A percentile compares a stretch with the other conserved stretches of the same genome.
Evolutionary conservation across 2,797 vertebrate genomes (phyloP).

Genomic region (Sebastes nivosus): DNA sequence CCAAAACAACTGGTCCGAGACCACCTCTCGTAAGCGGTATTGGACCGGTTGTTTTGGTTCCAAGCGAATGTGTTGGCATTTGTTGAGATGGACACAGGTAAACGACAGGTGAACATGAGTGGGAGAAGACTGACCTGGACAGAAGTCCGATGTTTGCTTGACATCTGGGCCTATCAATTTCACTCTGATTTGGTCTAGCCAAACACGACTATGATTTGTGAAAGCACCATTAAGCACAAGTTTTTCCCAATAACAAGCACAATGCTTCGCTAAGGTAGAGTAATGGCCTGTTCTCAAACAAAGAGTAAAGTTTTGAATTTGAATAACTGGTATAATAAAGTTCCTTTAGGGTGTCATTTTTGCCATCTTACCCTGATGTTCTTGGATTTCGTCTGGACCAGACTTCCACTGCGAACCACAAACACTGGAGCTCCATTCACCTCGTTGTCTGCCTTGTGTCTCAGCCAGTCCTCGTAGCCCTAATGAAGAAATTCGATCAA

Average conservation of each 20-base stretch:
- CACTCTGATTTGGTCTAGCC: too few species aligned
- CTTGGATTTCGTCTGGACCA: constrained; percentile 98
- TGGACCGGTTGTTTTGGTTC: too few species aligned
- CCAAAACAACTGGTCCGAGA: too few species aligned
- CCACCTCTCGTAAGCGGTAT: too few species aligned
- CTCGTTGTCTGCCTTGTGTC: constrained; percentile 98
- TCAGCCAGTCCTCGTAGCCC: constrained; percentile 98
- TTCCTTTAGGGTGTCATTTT: neutral
- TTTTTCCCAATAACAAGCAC: neutral
- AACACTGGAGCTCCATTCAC: constrained; percentile 97
- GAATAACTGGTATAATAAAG: neutral
- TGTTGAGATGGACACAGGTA: too few species aligned
- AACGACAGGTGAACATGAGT: too few species aligned
- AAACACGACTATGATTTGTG: too few species aligned
- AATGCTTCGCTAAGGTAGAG: neutral
- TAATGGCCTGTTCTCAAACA: neutral
- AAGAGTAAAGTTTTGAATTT: neutral
- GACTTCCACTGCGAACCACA: constrained; percentile 96
- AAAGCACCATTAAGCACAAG: neutral
- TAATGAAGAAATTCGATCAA: constrained; percentile 45
- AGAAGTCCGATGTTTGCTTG: too few species aligned
- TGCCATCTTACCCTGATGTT: constrained; percentile 91
- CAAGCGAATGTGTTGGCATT: too few species aligned
- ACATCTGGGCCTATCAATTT: too few species aligned
- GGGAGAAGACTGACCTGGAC: too few species aligned